phyloP scores from a whole-genome alignment of 2,113 vertebrate species.

The Hylia prasina region DNA sequence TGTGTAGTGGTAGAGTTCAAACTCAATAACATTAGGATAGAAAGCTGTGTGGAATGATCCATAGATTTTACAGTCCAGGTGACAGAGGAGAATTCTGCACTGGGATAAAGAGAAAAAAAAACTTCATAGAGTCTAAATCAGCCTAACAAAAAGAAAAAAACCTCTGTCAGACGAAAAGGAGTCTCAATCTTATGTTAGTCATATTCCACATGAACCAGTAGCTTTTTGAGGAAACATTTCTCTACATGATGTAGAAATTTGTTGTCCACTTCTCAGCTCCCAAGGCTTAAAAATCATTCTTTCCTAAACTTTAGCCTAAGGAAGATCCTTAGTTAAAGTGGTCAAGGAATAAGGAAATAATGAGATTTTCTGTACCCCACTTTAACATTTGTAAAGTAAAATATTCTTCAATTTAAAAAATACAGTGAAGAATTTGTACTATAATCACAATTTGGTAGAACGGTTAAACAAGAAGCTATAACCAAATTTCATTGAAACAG shows the following conservation, averaged over 20 bases:
- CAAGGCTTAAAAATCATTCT: neutral
- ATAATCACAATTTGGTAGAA: neutral
- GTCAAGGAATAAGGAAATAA: neutral
- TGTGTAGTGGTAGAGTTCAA: neutral
- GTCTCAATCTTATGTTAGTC: neutral
- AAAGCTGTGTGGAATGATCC: neutral
- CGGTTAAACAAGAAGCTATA: neutral
- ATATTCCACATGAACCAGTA: neutral
- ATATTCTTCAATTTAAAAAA: neutral
- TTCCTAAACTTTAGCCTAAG: neutral
- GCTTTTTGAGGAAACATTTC: neutral
- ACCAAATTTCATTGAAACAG: neutral
- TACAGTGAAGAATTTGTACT: neutral
- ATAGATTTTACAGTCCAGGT: neutral
- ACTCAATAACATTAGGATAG: neutral
- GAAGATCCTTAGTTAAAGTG: neutral
- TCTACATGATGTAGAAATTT: neutral
- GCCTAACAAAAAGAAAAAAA: neutral
- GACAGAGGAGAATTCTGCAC: neutral
- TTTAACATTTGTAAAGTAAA: neutral
- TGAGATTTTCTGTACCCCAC: neutral
- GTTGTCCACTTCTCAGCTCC: neutral
- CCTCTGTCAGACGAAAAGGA: neutral
- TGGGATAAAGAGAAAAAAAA: neutral
- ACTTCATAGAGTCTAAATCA: neutral